These are phyloP conservation scores for Spondyliosoma cantharus DNA, from an alignment of 2,797 vertebrate genomes.

Conservation along the genomic window DNA sequence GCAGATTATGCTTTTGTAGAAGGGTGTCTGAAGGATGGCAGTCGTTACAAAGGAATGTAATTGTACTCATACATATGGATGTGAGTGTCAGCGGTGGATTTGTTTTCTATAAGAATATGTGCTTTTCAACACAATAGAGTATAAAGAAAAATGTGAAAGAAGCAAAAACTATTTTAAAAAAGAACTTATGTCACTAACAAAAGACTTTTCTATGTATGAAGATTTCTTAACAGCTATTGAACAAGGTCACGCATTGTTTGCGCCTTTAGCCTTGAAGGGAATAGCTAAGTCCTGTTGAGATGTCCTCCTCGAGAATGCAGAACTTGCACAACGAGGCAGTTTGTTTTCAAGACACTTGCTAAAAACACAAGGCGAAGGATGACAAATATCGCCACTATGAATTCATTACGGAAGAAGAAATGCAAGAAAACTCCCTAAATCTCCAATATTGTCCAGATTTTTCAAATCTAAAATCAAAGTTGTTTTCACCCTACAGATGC, in stretches of 20 bases:
- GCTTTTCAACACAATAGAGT: not conserved
- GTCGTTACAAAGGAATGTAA: not conserved
- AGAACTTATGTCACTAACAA: not conserved
- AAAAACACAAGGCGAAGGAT: not conserved
- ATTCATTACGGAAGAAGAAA: not conserved
- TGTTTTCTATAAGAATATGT: not conserved
- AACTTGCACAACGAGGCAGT: not conserved
- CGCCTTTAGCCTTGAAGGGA: not conserved
- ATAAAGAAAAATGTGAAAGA: not conserved
- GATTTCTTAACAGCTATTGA: not conserved
- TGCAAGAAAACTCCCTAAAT: not conserved
- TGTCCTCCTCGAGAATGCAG: not conserved
- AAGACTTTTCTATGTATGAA: not conserved
- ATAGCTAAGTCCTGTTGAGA: not conserved
- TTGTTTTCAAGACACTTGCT: not conserved
- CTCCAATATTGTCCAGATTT: not conserved
- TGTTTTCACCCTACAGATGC: not conserved
- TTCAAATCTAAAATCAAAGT: not conserved
- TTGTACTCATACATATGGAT: not conserved
- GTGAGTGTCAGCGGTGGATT: not conserved
- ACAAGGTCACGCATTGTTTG: not conserved
- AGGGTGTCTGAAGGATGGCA: not conserved
- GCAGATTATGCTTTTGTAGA: not conserved
- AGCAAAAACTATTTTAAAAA: not conserved
- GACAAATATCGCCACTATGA: not conserved